Evolutionary conservation across 2,888 invertebrate genomes (phyloP).

Genomic region (Drosophila testacea): DNA sequence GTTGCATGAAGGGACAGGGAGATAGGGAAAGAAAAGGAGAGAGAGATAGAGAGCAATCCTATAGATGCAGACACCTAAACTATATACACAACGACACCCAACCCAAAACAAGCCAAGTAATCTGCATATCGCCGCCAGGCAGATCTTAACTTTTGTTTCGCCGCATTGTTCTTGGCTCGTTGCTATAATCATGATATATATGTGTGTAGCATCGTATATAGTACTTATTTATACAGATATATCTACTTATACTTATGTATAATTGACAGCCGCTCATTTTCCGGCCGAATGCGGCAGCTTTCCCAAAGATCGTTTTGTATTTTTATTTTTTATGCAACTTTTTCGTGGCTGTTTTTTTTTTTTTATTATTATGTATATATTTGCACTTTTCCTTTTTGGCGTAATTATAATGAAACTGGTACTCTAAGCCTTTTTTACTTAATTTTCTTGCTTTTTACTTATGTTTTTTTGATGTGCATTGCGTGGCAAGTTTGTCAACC

Average conservation of each 20-base stretch:
- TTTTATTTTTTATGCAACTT: slow-evolving; percentile 45
- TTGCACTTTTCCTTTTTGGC: slow-evolving; percentile 60
- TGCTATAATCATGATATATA: slow-evolving; percentile 53
- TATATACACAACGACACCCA: slow-evolving; percentile 13
- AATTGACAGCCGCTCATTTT: slow-evolving; percentile 74
- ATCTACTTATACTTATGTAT: slow-evolving; percentile 23
- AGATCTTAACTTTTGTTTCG: slow-evolving; percentile 62
- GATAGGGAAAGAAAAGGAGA: slow-evolving; percentile 2
- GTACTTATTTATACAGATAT: slow-evolving; percentile 13
- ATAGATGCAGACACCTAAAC: slow-evolving; percentile 35
- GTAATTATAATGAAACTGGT: slow-evolving; percentile 72
- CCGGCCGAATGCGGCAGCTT: slow-evolving; percentile 66
- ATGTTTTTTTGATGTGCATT: slow-evolving; percentile 33
- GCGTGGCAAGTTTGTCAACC: slow-evolving; percentile 77
- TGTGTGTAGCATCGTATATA: slow-evolving; percentile 2
- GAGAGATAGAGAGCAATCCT: slow-evolving; percentile 34
- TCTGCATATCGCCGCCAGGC: slow-evolving; percentile 67
- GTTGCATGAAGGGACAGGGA: slow-evolving; percentile 35
- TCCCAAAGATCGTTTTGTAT: slow-evolving; percentile 53
- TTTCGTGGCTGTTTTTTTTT: slow-evolving; percentile 38
- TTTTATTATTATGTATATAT: slow-evolving; percentile 25
- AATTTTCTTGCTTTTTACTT: slow-evolving; percentile 33
- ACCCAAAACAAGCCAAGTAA: slow-evolving; percentile 45
- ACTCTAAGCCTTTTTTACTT: slow-evolving; percentile 38
- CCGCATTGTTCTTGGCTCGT: slow-evolving; percentile 67